A percentile compares a stretch with the other conserved stretches of the same genome.
Conservation (phyloP, 2,797 vertebrate species). For the Loris lydekkerianus region DNA sequence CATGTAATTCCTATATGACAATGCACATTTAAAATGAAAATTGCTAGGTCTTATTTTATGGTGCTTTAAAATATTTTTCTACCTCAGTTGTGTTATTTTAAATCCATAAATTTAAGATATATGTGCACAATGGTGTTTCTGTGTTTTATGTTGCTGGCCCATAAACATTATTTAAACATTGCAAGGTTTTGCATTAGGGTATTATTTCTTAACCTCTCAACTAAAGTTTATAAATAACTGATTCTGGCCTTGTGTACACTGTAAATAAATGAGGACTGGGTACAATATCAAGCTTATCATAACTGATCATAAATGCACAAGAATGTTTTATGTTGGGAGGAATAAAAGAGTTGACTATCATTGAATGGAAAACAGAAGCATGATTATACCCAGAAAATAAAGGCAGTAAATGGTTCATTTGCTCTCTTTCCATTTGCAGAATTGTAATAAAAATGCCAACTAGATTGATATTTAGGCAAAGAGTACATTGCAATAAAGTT, state of each 20-base stretch:
- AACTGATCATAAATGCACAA: constrained; percentile 82
- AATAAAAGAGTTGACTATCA: constrained; percentile 68
- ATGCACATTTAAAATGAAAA: background rate
- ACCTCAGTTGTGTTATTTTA: constrained; percentile 12
- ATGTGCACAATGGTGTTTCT: background rate
- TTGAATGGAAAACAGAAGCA: constrained; percentile 86
- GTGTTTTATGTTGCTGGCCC: background rate
- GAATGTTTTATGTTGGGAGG: constrained; percentile 75
- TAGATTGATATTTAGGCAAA: constrained; percentile 89
- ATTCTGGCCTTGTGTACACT: constrained; percentile 53
- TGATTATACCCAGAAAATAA: constrained; percentile 86
- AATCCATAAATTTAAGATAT: background rate
- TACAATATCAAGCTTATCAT: constrained; percentile 60
- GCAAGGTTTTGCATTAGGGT: background rate
- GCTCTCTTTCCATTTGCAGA: constrained; percentile 88
- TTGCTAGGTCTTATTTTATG: constrained; percentile 2
- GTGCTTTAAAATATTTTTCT: background rate
- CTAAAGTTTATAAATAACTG: constrained; percentile 56
- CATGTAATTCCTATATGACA: background rate
- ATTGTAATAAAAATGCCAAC: constrained; percentile 88
- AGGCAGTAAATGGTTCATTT: constrained; percentile 88
- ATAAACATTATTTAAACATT: constrained; percentile 73
- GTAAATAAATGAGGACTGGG: constrained; percentile 57
- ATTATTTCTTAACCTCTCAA: constrained; percentile 55
- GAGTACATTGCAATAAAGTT: constrained; percentile 84